Evolutionary conservation across 2,888 invertebrate species (phyloP).

Genomic region (Papilio protenor): DNA sequence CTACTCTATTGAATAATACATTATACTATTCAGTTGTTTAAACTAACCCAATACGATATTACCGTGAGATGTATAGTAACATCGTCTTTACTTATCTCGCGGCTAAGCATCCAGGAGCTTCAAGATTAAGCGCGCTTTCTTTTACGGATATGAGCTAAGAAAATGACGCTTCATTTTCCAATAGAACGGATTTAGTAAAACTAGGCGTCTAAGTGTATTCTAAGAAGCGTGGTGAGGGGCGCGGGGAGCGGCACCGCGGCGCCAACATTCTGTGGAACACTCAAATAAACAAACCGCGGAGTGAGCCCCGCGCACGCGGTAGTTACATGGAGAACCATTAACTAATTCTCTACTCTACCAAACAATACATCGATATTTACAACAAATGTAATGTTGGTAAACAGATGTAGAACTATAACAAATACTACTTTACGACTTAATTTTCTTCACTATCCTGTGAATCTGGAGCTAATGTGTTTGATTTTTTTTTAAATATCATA

Average conservation of each 20-base stretch:
- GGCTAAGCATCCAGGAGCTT: background rate
- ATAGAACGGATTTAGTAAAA: constrained; percentile 24
- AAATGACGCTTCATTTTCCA: constrained; percentile 25
- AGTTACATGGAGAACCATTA: constrained; percentile 42
- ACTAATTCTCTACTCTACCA: constrained; percentile 41
- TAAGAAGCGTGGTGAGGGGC: constrained; percentile 45
- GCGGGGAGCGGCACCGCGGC: constrained; percentile 49
- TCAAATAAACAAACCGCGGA: constrained; percentile 48
- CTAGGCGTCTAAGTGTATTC: constrained; percentile 45
- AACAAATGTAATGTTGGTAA: background rate
- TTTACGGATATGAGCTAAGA: constrained; percentile 27
- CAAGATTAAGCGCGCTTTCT: background rate
- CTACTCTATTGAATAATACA: no score
- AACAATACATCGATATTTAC: constrained; percentile 27
- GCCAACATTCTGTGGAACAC: constrained; percentile 52
- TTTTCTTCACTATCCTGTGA: background rate
- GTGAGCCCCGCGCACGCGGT: constrained; percentile 31
- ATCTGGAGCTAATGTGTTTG: no score
- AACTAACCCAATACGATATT: background rate
- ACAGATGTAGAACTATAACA: background rate
- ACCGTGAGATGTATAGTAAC: no score
- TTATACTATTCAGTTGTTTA: background rate
- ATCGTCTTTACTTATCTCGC: background rate
- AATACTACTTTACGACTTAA: background rate
- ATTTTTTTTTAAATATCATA: no score